Conservation (phyloP, 2,113 vertebrate genomes). For the Caloenas nicobarica region DNA sequence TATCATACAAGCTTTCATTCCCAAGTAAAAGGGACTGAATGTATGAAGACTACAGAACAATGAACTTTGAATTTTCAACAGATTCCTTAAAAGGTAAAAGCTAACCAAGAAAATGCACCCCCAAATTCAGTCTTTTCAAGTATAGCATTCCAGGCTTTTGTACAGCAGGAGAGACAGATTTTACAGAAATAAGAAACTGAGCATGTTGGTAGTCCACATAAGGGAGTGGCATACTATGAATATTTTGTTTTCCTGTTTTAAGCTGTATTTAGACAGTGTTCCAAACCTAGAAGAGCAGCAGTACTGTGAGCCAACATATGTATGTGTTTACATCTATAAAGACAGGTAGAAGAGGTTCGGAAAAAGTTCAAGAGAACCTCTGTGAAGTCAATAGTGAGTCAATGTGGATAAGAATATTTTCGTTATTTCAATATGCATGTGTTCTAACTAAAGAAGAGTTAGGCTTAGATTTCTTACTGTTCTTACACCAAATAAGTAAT, state of each 20-base stretch:
- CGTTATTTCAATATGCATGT: not conserved
- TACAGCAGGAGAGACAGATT: constrained; percentile 20
- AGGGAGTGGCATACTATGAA: not conserved
- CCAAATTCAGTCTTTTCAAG: not conserved
- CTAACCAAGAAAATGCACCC: not conserved
- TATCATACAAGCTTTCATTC: constrained; percentile 25
- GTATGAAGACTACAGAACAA: constrained; percentile 23
- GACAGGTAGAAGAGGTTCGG: rapidly evolving
- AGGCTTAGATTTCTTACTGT: not conserved
- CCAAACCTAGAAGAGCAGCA: not conserved
- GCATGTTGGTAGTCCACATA: not conserved
- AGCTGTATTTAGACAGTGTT: not conserved
- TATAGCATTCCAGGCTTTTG: constrained; percentile 47
- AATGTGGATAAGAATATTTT: not conserved
- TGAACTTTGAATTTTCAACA: constrained; percentile 39
- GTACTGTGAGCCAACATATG: not conserved
- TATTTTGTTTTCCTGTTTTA: not conserved
- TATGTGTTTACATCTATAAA: not conserved
- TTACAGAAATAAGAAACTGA: constrained; percentile 25
- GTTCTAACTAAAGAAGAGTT: not conserved
- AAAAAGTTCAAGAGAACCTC: not conserved
- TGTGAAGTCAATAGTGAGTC: not conserved
- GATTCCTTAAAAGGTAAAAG: constrained; percentile 10
- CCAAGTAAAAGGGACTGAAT: not conserved
- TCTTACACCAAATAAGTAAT: not conserved